Evolutionary conservation across 2,797 vertebrate genomes (phyloP).

Genomic region (Cephalopachus bancanus): DNA sequence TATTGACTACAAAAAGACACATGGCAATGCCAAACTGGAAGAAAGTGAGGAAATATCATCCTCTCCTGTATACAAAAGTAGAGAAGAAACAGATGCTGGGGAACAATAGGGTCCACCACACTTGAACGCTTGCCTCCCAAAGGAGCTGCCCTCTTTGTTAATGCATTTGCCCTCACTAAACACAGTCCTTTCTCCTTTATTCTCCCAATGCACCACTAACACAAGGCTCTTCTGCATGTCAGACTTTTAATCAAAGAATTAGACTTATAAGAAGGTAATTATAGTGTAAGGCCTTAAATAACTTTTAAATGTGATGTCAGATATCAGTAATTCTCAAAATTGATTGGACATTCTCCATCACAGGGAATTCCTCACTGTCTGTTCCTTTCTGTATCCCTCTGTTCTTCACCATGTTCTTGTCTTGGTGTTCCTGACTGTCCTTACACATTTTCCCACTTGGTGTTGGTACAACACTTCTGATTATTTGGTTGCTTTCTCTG

Average conservation of each 20-base stretch:
- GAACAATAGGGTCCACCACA: fast-evolving
- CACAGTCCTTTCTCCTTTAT: not conserved
- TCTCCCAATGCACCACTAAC: slow-evolving; percentile 56
- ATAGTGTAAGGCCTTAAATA: not conserved
- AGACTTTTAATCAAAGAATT: slow-evolving; percentile 44
- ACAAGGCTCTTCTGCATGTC: not conserved
- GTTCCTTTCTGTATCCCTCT: not conserved
- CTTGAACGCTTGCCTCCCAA: slow-evolving; percentile 1
- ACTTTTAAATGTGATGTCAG: not conserved
- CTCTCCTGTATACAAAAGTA: not conserved
- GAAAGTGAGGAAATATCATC: not conserved
- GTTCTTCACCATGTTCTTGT: not conserved
- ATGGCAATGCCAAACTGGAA: not conserved
- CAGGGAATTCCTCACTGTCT: not conserved
- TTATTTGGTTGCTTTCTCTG: not conserved
- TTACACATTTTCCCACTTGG: not conserved
- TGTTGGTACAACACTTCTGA: not conserved
- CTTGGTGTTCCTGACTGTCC: not conserved
- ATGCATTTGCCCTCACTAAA: not conserved
- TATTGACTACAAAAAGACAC: not conserved
- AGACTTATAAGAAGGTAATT: not conserved
- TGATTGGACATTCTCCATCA: not conserved
- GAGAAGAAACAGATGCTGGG: not conserved
- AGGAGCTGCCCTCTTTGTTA: slow-evolving; percentile 46
- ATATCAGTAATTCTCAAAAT: not conserved